Base-by-base conservation (phyloP, 2,888 invertebrate species). In the Dorcus parallelipipedus region DNA sequence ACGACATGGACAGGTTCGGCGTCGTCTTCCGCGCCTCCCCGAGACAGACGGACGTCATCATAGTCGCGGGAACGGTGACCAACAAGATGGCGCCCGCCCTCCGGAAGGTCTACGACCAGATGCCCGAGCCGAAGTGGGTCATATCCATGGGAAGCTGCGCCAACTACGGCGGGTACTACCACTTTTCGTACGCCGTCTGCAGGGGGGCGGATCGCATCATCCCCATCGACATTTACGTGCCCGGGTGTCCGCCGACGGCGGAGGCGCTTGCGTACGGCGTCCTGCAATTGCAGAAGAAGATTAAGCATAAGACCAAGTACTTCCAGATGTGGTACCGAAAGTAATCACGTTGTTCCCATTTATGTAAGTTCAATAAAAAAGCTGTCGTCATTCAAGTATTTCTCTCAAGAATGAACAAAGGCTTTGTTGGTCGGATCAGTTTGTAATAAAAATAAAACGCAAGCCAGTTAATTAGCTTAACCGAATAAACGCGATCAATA, bases 161-260 rank as follows among this genome's bases (percentile, higher is more conserved):
- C 33, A 89, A 90, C 76, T 88, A 88, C 10, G 89, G 89, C 17
- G 89, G 88, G 10, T 90, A 90, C 73, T 90, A 90, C 73, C 89
- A 90, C 74, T 90, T 90, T 74, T 87, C 89, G 0, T 90, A 90
- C 73, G 82, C 88, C 9, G 89, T 90, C 6, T 86, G 90, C 1
- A 68, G 91, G 66, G 92, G 92, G 9, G 90, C 89, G 73, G 91
- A 93, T 75, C 81, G 90, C 60, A 84, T 91, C 63, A 83, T 91
- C 65, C 91, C 91, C 41, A 89, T 92, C 57, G 95, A 95, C 76
- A 90, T 95, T 67, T 95, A 95, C 76, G 93, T 95, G 43, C 94
- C 94, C 62, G 93, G 95, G 9, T 96, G 95, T 79, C 95, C 95
- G 26, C 95, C 95, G n/a, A 91, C 94, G 0, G 94, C 95, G 0